These are phyloP conservation scores for Drosophila lacertosa DNA, from an alignment of 1,140 invertebrate species.

Conservation along the genomic window DNA sequence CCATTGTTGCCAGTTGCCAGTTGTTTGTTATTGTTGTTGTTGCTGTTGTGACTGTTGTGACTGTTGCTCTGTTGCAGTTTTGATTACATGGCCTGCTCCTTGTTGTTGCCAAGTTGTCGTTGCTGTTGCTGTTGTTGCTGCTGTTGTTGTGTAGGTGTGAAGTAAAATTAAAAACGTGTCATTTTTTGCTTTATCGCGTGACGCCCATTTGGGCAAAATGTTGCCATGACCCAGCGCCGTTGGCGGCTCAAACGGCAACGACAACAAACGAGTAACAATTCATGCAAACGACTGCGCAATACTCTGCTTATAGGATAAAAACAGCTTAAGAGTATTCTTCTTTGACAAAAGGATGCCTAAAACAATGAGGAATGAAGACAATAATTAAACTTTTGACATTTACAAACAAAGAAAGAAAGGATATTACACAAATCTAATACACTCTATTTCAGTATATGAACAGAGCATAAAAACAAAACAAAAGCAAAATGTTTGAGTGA, in stretches of 20 bases:
- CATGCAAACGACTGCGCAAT: background rate
- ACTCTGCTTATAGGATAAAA: no score
- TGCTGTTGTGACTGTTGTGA: constrained; percentile 59
- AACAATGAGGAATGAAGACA: no score
- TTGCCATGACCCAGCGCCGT: constrained; percentile 58
- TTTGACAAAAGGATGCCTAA: no score
- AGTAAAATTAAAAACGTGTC: constrained; percentile 83
- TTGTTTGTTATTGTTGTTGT: constrained; percentile 63
- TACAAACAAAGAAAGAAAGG: no score
- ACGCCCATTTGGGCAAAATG: constrained; percentile 51
- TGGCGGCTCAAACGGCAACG: constrained; percentile 26
- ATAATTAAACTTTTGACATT: no score
- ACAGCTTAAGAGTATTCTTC: no score
- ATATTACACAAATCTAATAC: no score
- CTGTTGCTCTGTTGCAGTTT: constrained; percentile 43
- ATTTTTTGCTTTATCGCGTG: constrained; percentile 80
- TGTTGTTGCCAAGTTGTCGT: constrained; percentile 39
- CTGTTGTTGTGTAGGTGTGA: constrained; percentile 74
- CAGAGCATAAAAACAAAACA: background rate
- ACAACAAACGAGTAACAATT: background rate
- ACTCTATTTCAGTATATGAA: no score
- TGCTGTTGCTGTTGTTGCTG: constrained; percentile 23
- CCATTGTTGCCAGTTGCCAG: constrained; percentile 47
- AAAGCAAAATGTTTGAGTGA: constrained; percentile 39
- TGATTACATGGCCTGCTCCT: constrained; percentile 36